Evolutionary conservation across 2,888 invertebrate species (phyloP).

Genomic region (Nephrotoma guestfalica): DNA sequence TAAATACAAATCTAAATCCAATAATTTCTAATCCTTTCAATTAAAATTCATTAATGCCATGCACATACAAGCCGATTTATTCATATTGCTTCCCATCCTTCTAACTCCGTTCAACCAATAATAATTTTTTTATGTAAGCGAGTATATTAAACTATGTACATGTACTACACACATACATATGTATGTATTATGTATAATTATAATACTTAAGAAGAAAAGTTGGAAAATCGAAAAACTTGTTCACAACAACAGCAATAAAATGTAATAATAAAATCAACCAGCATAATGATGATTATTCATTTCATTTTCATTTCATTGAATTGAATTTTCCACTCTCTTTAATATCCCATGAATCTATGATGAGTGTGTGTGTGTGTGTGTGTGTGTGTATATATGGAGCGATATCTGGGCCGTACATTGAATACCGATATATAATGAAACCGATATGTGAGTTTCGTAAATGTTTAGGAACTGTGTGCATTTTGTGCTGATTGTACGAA

Average conservation of each 20-base stretch:
- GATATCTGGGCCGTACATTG: too few species aligned
- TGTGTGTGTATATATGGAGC: too few species aligned
- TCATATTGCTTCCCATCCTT: background rate
- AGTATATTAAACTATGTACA: background rate
- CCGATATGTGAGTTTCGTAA: too few species aligned
- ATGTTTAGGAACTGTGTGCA: too few species aligned
- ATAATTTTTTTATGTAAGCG: background rate
- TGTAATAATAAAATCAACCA: background rate
- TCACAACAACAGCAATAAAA: background rate
- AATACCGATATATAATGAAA: too few species aligned
- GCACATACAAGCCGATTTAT: background rate
- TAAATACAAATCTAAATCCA: too few species aligned
- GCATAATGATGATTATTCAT: background rate
- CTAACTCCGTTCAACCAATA: background rate
- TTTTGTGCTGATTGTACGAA: too few species aligned
- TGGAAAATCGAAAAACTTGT: background rate
- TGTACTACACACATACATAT: background rate
- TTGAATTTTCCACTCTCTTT: background rate
- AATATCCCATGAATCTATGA: background rate
- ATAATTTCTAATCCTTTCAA: background rate
- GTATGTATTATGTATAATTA: background rate
- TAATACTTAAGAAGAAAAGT: background rate
- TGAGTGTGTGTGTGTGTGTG: too few species aligned
- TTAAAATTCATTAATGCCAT: background rate
- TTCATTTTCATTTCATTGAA: background rate